Base-by-base conservation (phyloP, 1,140 invertebrate species). In the Uloborus diversus region DNA sequence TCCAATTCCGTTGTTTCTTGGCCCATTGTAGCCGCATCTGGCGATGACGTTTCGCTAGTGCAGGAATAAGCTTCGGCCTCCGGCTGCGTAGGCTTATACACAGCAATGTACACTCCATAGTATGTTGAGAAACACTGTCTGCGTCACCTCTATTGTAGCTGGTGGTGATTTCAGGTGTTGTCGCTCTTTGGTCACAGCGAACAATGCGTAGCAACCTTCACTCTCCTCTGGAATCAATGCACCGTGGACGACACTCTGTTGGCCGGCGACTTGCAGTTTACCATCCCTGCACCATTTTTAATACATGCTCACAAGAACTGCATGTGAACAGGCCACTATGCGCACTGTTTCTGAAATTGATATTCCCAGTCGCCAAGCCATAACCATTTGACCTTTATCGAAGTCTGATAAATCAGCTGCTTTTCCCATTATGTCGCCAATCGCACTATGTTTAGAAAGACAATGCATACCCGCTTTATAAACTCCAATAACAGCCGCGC, bases 61-160 rank as follows among this genome's bases (percentile, higher is more conserved):
- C n/a, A 51, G 49, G n/a, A 20, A 51, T 20, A 51, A n/a, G n/a
- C 49, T 51, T 51, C n/a, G 49, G 7, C 49, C 49, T 20, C 49
- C 49, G n/a, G 49, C 49, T 51, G 49, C n/a, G n/a, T 51, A 51
- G 49, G 49, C 49, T 51, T 20, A 51, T 51, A 51, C n/a, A 20
- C 49, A 51, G n/a, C 49, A 51, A 51, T 51, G 49, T n/a, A n/a
- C n/a, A n/a, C n/a, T n/a, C n/a, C n/a, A n/a, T n/a, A n/a, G n/a
- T n/a, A n/a, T 51, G 49, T 51, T 51, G 49, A 51, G 49, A 51
- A 51, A 51, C n/a, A 51, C n/a, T 51, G 49, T 51, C 49, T 51
- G n/a, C 13, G 49, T 51, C n/a, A n/a, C n/a, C 7, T n/a, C 49
- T 51, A 20, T 51, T 51, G 49, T 51, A 51, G 49, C 49, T 51